A percentile compares a stretch with the other conserved stretches of the same genome.
Conservation (phyloP, 2,797 vertebrate genomes). For the Sebastes taczanowskii region DNA sequence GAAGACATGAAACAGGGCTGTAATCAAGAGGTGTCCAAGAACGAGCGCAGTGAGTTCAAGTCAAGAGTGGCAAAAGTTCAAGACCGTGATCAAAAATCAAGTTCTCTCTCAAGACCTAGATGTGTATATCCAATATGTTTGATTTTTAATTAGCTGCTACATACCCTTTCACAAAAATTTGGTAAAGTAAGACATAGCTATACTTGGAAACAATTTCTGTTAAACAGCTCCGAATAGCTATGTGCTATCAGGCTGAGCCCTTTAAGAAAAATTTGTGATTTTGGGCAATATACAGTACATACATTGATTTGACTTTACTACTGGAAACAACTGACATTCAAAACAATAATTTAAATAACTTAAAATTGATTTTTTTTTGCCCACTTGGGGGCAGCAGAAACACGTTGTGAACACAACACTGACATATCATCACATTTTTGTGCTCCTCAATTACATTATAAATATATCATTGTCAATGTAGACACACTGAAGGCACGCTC, state of each 20-base stretch:
- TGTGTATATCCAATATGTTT: not conserved
- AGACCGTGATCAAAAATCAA: not conserved
- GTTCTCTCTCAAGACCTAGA: not conserved
- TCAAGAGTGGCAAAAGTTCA: conserved; percentile 4
- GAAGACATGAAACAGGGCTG: not conserved
- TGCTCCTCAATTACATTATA: too few relatives aligned
- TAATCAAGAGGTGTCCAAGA: not conserved
- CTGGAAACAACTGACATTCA: too few relatives aligned
- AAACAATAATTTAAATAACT: too few relatives aligned
- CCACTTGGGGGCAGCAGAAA: too few relatives aligned
- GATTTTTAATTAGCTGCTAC: not conserved
- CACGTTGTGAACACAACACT: too few relatives aligned
- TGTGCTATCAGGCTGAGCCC: not conserved
- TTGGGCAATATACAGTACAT: too few relatives aligned
- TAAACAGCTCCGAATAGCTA: not conserved
- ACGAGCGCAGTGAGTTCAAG: not conserved
- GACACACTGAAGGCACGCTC: too few relatives aligned
- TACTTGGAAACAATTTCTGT: not conserved
- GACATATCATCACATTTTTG: too few relatives aligned
- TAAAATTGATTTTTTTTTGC: too few relatives aligned
- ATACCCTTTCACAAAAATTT: not conserved
- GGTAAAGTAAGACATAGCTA: not conserved
- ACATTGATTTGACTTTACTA: not conserved
- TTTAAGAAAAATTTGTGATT: not conserved
- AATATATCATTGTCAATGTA: too few relatives aligned